Base-by-base conservation (phyloP, 1,140 invertebrate species). In the Bacillus rossius region DNA sequence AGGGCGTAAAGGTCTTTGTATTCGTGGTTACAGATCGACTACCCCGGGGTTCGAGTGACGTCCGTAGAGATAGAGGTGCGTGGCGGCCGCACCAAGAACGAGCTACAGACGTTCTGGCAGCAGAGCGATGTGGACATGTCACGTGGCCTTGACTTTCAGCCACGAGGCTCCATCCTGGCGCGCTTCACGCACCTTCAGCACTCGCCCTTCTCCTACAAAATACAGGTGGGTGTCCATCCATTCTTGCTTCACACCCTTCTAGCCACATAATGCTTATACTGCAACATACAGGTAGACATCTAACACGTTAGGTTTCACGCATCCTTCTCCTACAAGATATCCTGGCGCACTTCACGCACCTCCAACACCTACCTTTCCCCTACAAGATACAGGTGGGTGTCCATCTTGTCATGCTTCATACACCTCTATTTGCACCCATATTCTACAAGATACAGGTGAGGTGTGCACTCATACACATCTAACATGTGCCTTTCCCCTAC, bases 111-210 rank as follows among this genome's bases (percentile, higher is more conserved):
- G 1, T 76, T 75, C 62, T 81, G 78, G 78, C 73, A 79, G 67
- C 67, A 78, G 60, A 76, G 70, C 23, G 74, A 78, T 40, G 62
- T 80, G 0, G 73, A 79, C 61, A 57, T 81, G 53, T 72, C 75
- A 0, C 67, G 77, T 25, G 79, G 79, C 7, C 52, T 80, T 5
- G 78, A 80, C 60, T 79, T 80, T 59, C 62, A 65, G 13, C 71
- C 73, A 4, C 61, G 70, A 14, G 75, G 75, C 16, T 52, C 71
- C 2, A 64, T 79, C 17, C 72, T 75, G 58, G 75, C 77, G n/a
- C 61, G 74, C n/a, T 81, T 89, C 69, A 87, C 83, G 1, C 90
- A 93, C 70, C 71, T 93, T 48, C 83, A 90, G 67, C 88, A 92
- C 56, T 66, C 78, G 5, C 80, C 82, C 14, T 92, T 87, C 72